These are phyloP conservation scores for Micrasema longulum DNA, from an alignment of 1,140 invertebrate species.

Conservation along the genomic window DNA sequence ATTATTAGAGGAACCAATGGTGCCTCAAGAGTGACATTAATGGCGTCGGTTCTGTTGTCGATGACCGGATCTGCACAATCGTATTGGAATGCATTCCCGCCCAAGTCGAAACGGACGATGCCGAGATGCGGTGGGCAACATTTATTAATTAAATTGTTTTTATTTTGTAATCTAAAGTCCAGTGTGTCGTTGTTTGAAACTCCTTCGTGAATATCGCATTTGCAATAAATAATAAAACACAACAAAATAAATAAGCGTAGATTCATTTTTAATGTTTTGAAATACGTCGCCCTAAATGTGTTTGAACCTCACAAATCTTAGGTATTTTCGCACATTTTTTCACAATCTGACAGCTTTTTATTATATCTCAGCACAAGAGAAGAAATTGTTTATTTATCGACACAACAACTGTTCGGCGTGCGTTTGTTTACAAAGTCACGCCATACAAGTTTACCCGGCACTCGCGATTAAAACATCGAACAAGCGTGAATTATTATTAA, in stretches of 20 bases:
- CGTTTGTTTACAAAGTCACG: conserved; percentile 14
- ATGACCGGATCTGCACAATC: neutral
- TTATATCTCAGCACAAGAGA: neutral
- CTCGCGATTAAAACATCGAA: neutral
- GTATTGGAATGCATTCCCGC: neutral
- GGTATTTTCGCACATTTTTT: neutral
- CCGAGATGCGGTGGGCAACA: conserved; percentile 1
- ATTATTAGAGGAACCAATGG: conserved; percentile 26
- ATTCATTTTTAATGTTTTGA: too few species aligned
- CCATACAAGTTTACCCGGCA: neutral
- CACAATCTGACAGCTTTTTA: neutral
- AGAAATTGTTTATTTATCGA: conserved; percentile 8
- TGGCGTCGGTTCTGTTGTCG: neutral
- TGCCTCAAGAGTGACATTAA: conserved; percentile 22
- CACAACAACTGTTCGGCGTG: conserved; percentile 10
- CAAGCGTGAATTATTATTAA: too few species aligned
- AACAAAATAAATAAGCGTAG: too few species aligned
- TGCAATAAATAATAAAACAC: too few species aligned
- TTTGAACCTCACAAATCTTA: neutral
- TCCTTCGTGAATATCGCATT: too few species aligned
- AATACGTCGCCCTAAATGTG: too few species aligned
- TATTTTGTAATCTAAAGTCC: too few species aligned
- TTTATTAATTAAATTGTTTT: too few species aligned
- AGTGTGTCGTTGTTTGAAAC: too few species aligned
- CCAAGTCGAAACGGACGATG: neutral